Percentiles rank a stretch among this genome's conserved stretches.
Conservation (phyloP, 2,888 invertebrate genomes). For the Hirtodrosophila alboralis region DNA sequence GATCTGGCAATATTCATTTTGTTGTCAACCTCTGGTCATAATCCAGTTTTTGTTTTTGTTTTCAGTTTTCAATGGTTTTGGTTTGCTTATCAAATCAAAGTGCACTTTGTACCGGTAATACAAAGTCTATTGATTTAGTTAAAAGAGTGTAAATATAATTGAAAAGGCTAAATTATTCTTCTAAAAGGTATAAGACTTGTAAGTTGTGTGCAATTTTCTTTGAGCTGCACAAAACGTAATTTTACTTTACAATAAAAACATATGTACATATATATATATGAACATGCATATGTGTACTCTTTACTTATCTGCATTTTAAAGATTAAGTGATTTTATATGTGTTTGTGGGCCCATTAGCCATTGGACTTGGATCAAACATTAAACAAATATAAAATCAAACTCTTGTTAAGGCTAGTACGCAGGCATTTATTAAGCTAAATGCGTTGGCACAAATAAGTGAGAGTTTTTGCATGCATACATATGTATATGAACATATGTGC, state of each 20-base stretch:
- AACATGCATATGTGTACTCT: not conserved
- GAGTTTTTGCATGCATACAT: too few species aligned
- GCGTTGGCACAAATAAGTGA: too few species aligned
- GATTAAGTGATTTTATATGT: slow-evolving; percentile 1
- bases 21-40: slow-evolving; percentile 19
- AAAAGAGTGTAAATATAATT: slow-evolving; percentile 15
- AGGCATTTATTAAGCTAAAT: too few species aligned
- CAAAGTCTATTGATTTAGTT: slow-evolving; percentile 24
- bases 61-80: slow-evolving; percentile 20
- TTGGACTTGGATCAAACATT: slow-evolving; percentile 33
- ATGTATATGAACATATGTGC: not conserved
- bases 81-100: slow-evolving; percentile 30
- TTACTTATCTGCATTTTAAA: not conserved
- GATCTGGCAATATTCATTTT: slow-evolving; percentile 30
- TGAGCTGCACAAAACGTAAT: not conserved
- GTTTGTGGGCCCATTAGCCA: slow-evolving; percentile 2
- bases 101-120: slow-evolving; percentile 53
- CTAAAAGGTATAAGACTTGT: slow-evolving; percentile 1
- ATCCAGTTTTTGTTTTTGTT: slow-evolving; percentile 29
- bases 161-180: slow-evolving; percentile 17
- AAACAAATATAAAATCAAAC: not conserved
- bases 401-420: too few species aligned
- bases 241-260: not conserved
- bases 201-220: slow-evolving; percentile 19
- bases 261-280: not conserved